A percentile compares a stretch with the other conserved stretches of the same genome.
Evolutionary conservation across 2,888 invertebrate species (phyloP).

Genomic region (Sussaba pulchella): DNA sequence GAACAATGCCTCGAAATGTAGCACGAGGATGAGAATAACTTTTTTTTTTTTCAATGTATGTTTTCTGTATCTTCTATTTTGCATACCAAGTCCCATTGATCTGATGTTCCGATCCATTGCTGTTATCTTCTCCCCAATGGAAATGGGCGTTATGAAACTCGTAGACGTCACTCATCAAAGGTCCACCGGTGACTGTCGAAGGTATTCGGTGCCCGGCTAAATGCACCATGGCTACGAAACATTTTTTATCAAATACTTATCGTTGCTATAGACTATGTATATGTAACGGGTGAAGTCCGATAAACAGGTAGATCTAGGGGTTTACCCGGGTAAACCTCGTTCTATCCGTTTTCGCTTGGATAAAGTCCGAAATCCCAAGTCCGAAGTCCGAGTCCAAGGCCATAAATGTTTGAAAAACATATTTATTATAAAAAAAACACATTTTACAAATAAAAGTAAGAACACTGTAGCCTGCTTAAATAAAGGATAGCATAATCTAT

Average conservation of each 20-base stretch:
- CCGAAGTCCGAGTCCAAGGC: too few relatives aligned
- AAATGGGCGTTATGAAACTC: constrained; percentile 76
- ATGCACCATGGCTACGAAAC: constrained; percentile 68
- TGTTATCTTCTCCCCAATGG: constrained; percentile 78
- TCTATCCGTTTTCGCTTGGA: too few relatives aligned
- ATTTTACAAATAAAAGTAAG: too few relatives aligned
- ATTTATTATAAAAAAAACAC: too few relatives aligned
- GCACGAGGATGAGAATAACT: neutral
- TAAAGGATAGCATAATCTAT: too few relatives aligned
- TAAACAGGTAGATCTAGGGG: too few relatives aligned
- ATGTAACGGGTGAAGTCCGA: too few relatives aligned
- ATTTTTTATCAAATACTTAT: constrained; percentile 6
- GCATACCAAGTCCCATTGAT: constrained; percentile 77
- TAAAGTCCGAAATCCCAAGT: too few relatives aligned
- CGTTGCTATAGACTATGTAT: too few relatives aligned
- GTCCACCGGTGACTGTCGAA: constrained; percentile 76
- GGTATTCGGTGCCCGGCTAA: constrained; percentile 75
- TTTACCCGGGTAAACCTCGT: too few relatives aligned
- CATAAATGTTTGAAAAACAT: too few relatives aligned
- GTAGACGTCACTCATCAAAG: constrained; percentile 73
- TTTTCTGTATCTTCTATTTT: constrained; percentile 2
- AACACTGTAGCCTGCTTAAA: too few relatives aligned
- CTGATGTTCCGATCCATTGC: constrained; percentile 77
- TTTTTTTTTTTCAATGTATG: constrained; percentile 5
- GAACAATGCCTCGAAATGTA: neutral